phyloP scores from a whole-genome alignment of 2,797 vertebrate species.

The Manis crassicaudata region DNA sequence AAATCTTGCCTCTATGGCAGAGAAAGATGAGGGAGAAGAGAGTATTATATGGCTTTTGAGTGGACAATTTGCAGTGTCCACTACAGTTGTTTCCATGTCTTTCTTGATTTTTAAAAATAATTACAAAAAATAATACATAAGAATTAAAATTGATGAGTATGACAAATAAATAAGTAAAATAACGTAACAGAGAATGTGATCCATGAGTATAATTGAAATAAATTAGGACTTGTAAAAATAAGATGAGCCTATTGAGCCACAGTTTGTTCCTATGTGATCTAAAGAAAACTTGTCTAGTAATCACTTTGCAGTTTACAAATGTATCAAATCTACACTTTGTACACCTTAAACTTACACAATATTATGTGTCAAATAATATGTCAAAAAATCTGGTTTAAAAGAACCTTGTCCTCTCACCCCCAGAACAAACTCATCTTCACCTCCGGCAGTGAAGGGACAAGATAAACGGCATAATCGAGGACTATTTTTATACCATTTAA shows the following conservation, averaged over 20 bases:
- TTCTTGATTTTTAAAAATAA: background rate
- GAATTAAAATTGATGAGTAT: background rate
- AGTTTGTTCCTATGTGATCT: background rate
- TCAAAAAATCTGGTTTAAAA: background rate
- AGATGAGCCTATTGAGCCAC: background rate
- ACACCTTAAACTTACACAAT: background rate
- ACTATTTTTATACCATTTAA: conserved; percentile 45
- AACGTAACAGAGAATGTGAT: background rate
- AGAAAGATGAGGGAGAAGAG: background rate
- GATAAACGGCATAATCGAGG: background rate
- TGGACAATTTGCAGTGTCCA: background rate
- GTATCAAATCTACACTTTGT: background rate
- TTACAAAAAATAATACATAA: background rate
- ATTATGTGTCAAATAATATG: background rate
- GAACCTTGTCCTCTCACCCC: background rate
- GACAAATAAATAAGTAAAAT: background rate
- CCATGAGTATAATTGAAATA: background rate
- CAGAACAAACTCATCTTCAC: background rate
- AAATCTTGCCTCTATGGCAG: background rate
- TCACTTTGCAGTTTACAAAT: background rate
- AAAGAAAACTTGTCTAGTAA: background rate
- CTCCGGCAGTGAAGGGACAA: background rate
- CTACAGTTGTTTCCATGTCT: background rate
- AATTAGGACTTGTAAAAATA: conserved; percentile 11
- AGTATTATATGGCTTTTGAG: background rate